Evolutionary conservation across 2,888 invertebrate genomes (phyloP), one percentile per base, ranked within the genome.

Genomic region (Ellobium chinense): DNA sequence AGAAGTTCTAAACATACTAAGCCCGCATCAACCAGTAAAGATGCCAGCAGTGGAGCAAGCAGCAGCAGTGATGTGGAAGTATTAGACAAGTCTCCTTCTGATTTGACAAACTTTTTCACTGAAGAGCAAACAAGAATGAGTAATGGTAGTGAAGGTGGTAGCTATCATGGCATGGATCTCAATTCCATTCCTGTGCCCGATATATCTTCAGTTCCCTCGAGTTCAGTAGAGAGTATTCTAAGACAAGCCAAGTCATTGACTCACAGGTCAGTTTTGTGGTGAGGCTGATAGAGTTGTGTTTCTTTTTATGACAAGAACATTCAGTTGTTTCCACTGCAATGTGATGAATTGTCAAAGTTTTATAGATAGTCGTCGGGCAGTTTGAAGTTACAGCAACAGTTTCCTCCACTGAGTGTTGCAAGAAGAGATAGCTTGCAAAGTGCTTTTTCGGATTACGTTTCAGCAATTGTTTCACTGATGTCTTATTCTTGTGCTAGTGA

Each of bases 11-110:
- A 39, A 24, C 54, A 18, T 27, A 4, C 63, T 21, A 31, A 37
- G 12, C 21, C 27, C 24, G 36, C 54, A 18, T 54, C 37, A n/a
- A 21, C 58, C 27, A 46, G 12, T 29, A 66, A 34, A 37, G 18
- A 29, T 14, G 31, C 31, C 7, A 1, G 9, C n/a, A 68, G 36
- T 9, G 36, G 29, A 14, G 54, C n/a, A 2, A 31, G 12, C 21
- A 31, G 34, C n/a, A 31, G 31, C 39, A 80, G 29, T 39, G 68
- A 74, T 12, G 56, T 74, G 5, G 74, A 74, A 54, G 29, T 66
- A n/a, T 5, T 74, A 12, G 66, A 73, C 27, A 70, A 31, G n/a
- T 69, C 77, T 31, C 70, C 78, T 3, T 14, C 29, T n/a, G 21
- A 34, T 36, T 7, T 68, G 14, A 21, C 36, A 3, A 56, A 60